phyloP scores from a whole-genome alignment of 1,140 invertebrate species.

The Pseudomyrmex gracilis region DNA sequence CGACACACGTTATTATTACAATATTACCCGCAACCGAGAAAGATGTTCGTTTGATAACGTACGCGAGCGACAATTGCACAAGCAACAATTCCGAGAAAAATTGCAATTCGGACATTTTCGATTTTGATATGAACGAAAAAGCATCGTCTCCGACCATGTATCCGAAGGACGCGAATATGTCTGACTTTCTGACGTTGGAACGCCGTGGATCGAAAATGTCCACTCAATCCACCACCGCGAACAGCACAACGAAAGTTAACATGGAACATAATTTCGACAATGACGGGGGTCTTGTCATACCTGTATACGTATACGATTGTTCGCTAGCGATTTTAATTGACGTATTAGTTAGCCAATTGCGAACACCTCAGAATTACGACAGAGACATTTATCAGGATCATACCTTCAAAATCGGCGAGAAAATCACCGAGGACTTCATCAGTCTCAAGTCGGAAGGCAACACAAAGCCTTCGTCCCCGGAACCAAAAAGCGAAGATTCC shows the following conservation, averaged over 20 bases:
- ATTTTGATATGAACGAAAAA: slow-evolving; percentile 60
- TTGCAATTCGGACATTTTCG: slow-evolving; percentile 55
- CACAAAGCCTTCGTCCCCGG: slow-evolving; percentile 80
- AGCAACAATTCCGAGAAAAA: slow-evolving; percentile 62
- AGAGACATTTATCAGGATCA: slow-evolving; percentile 86
- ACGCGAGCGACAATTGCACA: slow-evolving; percentile 15
- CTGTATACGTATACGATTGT: slow-evolving; percentile 91
- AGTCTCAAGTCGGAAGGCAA: slow-evolving; percentile 82
- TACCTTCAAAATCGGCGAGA: slow-evolving; percentile 83
- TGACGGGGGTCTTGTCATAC: slow-evolving; percentile 84
- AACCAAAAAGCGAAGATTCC: slow-evolving; percentile 85
- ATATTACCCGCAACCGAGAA: slow-evolving; percentile 89
- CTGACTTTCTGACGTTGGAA: slow-evolving; percentile 27
- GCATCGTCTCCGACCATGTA: slow-evolving; percentile 40
- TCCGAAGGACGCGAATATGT: slow-evolving; percentile 51
- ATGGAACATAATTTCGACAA: slow-evolving; percentile 65
- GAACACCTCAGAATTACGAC: slow-evolving; percentile 76
- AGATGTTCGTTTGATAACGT: slow-evolving; percentile 85
- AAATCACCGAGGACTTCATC: slow-evolving; percentile 80
- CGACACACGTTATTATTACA: slow-evolving; percentile 89
- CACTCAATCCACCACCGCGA: slow-evolving; percentile 64
- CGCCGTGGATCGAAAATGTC: slow-evolving; percentile 70
- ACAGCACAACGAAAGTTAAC: slow-evolving; percentile 65
- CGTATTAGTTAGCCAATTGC: slow-evolving; percentile 86
- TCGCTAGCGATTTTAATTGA: slow-evolving; percentile 87